Base-by-base conservation (phyloP, 2,113 vertebrate species). In the Danio rerio region DNA sequence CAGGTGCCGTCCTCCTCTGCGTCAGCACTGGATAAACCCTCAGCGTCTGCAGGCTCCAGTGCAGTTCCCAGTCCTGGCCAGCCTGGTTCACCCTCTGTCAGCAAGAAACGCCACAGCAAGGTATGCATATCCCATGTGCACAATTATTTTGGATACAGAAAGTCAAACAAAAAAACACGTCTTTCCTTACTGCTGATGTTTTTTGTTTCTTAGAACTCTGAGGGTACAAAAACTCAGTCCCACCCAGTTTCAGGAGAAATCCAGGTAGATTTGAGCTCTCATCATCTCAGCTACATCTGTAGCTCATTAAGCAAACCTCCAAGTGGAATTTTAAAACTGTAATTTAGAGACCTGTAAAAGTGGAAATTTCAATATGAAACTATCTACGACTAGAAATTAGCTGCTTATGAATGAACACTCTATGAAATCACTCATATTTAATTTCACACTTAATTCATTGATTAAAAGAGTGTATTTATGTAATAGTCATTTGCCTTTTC, bases 51-150 rank as follows among this genome's bases (percentile, higher is more conserved):
- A 0, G 93, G 94, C 58, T 97, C 96, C 84, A 96, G 95, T 5
- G 93, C 95, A 9, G 92, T 95, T 16, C 94, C 95, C 11, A 98
- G 97, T 83, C 98, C 98, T 0, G 97, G 94, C 10, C 97, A 98
- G 87, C 98, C 97, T 3, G 97, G 96, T 8, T 99, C 98, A 0
- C 98, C 98, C 1, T 98, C 97, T 0, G 92, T 98, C 86, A 95
- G 95, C 95, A 99, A 98, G 90, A 99, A 99, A 85, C 94, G 96
- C 4, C 98, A 99, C 89, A 94, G 95, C 94, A 99, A 99, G 97
- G 98, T 94, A 62, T 9, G 43, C 55, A 66, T 9, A 16, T 69
- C 5, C 18, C 68, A 31, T 21, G 11, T 6, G 12, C 1, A 55
- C 16, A 49, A 16, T 76, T 59, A 21, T 71, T 53, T 56, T 56